Conservation (phyloP, 2,888 invertebrate genomes). For the Julus scandinavius region DNA sequence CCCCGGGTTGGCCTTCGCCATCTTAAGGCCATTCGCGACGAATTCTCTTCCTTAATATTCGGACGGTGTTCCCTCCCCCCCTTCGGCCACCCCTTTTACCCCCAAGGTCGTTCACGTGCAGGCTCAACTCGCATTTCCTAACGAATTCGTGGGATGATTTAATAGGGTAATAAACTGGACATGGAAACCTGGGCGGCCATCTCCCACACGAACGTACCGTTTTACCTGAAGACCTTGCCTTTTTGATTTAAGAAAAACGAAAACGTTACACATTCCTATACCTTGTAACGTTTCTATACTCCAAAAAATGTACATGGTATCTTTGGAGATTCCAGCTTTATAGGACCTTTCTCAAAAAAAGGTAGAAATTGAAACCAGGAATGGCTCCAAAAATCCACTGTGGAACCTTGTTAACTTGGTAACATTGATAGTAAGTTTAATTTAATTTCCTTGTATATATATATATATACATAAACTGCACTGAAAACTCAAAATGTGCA, state of each 20-base stretch:
- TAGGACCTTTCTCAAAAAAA: too few relatives aligned
- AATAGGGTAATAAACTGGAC: constrained; percentile 28
- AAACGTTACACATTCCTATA: too few relatives aligned
- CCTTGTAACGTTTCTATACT: not conserved
- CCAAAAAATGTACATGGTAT: too few relatives aligned
- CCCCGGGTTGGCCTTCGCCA: constrained; percentile 2
- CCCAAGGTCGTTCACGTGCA: constrained; percentile 18
- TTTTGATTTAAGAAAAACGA: not conserved
- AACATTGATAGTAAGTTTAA: too few relatives aligned
- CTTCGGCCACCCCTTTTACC: constrained; percentile 16
- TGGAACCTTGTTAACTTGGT: too few relatives aligned
- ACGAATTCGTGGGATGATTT: constrained; percentile 28
- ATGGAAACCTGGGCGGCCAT: constrained; percentile 17
- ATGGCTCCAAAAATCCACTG: too few relatives aligned
- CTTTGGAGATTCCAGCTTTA: too few relatives aligned
- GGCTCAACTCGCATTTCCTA: constrained; percentile 14
- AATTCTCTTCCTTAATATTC: constrained; percentile 29
- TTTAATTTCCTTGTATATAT: too few relatives aligned
- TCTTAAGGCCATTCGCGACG: constrained; percentile 25
- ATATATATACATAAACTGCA: too few relatives aligned
- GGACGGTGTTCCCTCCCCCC: not conserved
- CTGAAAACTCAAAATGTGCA: too few relatives aligned
- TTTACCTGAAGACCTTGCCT: constrained; percentile 26
- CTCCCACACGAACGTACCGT: constrained; percentile 24
- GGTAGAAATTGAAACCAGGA: too few relatives aligned